A percentile compares a stretch with the other conserved stretches of the same genome.
Evolutionary conservation across 2,888 invertebrate genomes (phyloP).

Genomic region (Hemaris fuciformis): DNA sequence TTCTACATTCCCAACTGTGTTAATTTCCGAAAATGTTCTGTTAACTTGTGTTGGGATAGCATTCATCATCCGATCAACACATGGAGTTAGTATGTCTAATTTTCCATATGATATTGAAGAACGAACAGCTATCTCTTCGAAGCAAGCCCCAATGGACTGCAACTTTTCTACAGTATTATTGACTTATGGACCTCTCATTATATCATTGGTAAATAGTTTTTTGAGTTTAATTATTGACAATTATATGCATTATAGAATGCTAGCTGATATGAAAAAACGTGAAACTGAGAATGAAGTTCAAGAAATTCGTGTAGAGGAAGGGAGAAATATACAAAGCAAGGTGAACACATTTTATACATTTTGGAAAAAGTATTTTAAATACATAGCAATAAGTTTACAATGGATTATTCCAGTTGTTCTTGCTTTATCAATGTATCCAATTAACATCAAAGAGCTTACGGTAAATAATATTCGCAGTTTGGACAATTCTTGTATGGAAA

Average conservation of each 20-base stretch:
- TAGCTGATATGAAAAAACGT: slow-evolving; percentile 46
- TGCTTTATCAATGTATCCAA: slow-evolving; percentile 63
- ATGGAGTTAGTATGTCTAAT: slow-evolving; percentile 46
- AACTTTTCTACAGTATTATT: slow-evolving; percentile 52
- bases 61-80: slow-evolving; percentile 53
- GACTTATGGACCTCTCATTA: slow-evolving; percentile 64
- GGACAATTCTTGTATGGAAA: slow-evolving; percentile 54
- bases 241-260: slow-evolving; percentile 68
- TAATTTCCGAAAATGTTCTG: slow-evolving; percentile 69
- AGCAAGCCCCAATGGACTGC: slow-evolving; percentile 39
- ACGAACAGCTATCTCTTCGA: slow-evolving; percentile 36
- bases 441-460: slow-evolving; percentile 47
- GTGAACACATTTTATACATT: slow-evolving; percentile 30
- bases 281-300: slow-evolving; percentile 56
- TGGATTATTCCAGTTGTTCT: slow-evolving; percentile 65
- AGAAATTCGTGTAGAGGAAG: slow-evolving; percentile 36
- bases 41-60: slow-evolving; percentile 65
- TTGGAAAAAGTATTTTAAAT: slow-evolving; percentile 56
- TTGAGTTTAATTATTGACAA: slow-evolving; percentile 66
- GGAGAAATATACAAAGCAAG: slow-evolving; percentile 14
- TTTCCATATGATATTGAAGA: slow-evolving; percentile 44
- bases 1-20: slow-evolving; percentile 46
- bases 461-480: slow-evolving; percentile 37
- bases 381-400: slow-evolving; percentile 55
- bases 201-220: slow-evolving; percentile 71